Evolutionary conservation across 2,888 invertebrate genomes (phyloP).

Genomic region (Tetanocera ferruginea): DNA sequence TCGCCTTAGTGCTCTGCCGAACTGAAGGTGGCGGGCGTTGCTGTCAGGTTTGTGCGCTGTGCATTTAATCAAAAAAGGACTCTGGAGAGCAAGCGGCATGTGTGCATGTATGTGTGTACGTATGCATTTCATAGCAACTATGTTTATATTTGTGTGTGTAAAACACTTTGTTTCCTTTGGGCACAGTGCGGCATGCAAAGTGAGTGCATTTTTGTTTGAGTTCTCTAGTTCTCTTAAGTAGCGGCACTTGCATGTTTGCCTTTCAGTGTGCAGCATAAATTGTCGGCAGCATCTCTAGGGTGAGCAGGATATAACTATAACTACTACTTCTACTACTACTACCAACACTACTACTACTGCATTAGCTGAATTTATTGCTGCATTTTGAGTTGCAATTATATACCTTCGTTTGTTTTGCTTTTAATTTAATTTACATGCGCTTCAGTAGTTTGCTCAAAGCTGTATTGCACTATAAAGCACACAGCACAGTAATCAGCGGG

Average conservation of each 20-base stretch:
- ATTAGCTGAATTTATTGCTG: conserved; percentile 17
- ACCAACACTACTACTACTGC: background rate
- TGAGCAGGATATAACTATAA: no score
- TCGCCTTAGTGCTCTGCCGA: conserved; percentile 1
- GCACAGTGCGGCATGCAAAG: background rate
- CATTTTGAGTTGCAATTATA: conserved; percentile 16
- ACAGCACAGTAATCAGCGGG: background rate
- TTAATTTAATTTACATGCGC: conserved; percentile 4
- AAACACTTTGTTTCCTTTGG: conserved; percentile 17
- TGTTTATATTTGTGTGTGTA: background rate
- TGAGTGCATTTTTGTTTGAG: conserved; percentile 12
- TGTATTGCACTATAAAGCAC: no score
- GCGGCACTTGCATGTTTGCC: conserved; percentile 20
- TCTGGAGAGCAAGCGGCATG: background rate
- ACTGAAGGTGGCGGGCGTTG: background rate
- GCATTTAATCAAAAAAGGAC: conserved; percentile 12
- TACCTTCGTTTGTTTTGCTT: background rate
- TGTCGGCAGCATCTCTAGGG: background rate
- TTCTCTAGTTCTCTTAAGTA: conserved; percentile 8
- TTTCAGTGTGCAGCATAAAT: background rate
- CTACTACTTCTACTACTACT: no score
- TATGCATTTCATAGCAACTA: background rate
- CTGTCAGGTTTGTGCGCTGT: background rate
- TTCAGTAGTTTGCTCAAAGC: background rate
- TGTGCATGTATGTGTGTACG: background rate